Evolutionary conservation across 2,888 invertebrate genomes (phyloP), one percentile per base, ranked within the genome.

Genomic region (Polydrusus pterygomalis): DNA sequence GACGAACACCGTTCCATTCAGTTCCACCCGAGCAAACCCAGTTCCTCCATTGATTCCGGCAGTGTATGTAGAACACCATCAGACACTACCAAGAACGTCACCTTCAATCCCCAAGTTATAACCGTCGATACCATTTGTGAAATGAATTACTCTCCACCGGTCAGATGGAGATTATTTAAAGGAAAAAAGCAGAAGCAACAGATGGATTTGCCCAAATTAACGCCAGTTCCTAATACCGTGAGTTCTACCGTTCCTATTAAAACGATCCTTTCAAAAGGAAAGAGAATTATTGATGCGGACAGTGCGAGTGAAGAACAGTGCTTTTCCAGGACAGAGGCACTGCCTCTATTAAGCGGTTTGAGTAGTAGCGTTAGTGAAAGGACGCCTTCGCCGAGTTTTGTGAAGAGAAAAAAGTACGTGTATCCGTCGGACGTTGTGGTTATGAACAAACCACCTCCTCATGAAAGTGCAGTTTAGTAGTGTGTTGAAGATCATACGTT

Each of bases 391-490:
- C 91, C 91, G 56, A 90, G 89, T 83, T 90, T 89, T 82, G 90
- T 91, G 1, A 89, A 91, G 78, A 88, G 92, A 78, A 91, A 92
- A 83, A 91, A 91, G 82, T 90, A 90, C 82, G 90, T 92, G 58
- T 92, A 92, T 86, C 92, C 92, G 69, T 88, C 90, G 73, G 89
- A 89, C 73, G 80, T 85, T 75, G 87, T 84, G 17, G 82, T 85
- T 56, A 80, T 90, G 79, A 75, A 70, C 54, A 76, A 78, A 60
- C 78, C 78, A 18, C 80, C 80, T 17, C 88, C 88, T 68, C 89
- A 89, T 38, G 91, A 91, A 82, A 91, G 90, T 84, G 90, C 90
- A 84, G 90, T 90, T 76, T 90, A 87, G 75, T 40, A 25, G 15
- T 17, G 15, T 43, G 11, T 20, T 45, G 34, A 67, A 51, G 45